Percentiles rank a stretch among this genome's conserved stretches.
Evolutionary conservation across 2,113 vertebrate genomes (phyloP).

Genomic region (Microcebus griseorufus): DNA sequence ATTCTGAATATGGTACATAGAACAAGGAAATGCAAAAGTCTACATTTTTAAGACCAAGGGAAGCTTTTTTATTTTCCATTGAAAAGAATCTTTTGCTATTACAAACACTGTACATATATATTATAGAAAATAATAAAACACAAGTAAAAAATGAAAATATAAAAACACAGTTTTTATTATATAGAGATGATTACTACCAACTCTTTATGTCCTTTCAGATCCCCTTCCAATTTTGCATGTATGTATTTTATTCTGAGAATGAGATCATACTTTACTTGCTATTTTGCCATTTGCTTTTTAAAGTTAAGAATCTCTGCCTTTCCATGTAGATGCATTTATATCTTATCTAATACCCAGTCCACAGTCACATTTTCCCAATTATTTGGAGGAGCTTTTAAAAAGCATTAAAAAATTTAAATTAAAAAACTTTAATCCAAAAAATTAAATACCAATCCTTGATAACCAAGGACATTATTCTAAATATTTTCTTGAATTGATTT

Average conservation of each 20-base stretch:
- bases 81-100: slow-evolving; percentile 52
- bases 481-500: background rate
- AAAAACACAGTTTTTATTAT: background rate
- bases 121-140: background rate
- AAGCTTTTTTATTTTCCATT: background rate
- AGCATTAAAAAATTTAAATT: background rate
- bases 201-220: background rate
- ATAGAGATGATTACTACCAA: background rate
- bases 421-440: background rate
- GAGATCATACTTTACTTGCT: background rate
- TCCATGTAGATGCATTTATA: background rate
- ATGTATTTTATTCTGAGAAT: background rate
- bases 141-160: background rate
- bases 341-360: background rate
- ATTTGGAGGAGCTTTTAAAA: background rate
- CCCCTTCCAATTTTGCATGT: background rate
- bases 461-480: background rate
- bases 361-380: background rate
- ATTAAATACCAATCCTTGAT: background rate
- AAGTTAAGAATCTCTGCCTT: background rate
- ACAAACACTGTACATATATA: background rate
- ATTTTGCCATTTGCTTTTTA: background rate
- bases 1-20: background rate
- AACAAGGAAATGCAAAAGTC: background rate
- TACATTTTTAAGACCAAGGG: background rate